phyloP scores from a whole-genome alignment of 1,140 invertebrate genomes.

The Colletes gigas region DNA sequence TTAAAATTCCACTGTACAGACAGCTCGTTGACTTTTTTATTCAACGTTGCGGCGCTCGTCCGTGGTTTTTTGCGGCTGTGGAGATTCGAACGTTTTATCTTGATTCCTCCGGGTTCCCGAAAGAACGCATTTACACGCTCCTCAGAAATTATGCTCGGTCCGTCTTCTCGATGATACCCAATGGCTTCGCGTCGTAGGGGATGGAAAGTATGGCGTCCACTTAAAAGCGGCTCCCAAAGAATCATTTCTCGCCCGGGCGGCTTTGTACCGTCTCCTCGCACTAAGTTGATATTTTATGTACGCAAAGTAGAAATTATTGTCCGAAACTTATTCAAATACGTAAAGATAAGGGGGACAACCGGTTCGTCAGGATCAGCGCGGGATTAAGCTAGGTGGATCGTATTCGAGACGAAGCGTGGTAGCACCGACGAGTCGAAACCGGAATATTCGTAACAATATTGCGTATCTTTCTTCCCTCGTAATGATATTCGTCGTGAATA shows the following conservation, averaged over 20 bases:
- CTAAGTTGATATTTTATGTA: constrained; percentile 47
- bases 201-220: neutral
- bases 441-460: constrained; percentile 71
- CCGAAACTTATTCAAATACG: constrained; percentile 60
- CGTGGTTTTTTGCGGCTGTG: neutral
- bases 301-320: constrained; percentile 45
- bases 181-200: neutral
- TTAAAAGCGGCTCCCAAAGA: constrained; percentile 34
- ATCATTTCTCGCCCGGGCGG: constrained; percentile 29
- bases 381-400: constrained; percentile 27
- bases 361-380: constrained; percentile 47
- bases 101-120: constrained; percentile 17
- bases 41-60: neutral
- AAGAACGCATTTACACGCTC: constrained; percentile 16
- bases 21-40: neutral
- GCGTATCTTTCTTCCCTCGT: constrained; percentile 48
- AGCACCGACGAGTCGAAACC: constrained; percentile 30
- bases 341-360: constrained; percentile 58
- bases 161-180: constrained; percentile 12
- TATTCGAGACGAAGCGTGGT: neutral
- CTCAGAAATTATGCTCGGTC: constrained; percentile 12
- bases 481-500: neutral
- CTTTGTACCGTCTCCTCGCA: constrained; percentile 30
- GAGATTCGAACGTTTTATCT: constrained; percentile 26
- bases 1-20: too few relatives aligned